A percentile compares a stretch with the other conserved stretches of the same genome.
Conservation (phyloP, 2,113 vertebrate species). For the Isurus oxyrinchus region DNA sequence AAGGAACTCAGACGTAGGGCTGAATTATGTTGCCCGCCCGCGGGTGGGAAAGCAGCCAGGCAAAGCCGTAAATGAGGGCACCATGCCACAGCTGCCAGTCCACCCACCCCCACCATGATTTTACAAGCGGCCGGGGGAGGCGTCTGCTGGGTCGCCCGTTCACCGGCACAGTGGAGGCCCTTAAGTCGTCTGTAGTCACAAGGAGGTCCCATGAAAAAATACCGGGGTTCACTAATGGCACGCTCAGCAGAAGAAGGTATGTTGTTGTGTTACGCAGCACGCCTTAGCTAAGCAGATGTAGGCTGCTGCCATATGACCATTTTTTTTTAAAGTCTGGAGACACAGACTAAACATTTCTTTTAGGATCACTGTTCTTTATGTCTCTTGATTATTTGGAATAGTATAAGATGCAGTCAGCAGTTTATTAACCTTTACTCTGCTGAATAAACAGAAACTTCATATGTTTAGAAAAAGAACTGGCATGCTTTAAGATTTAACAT, state of each 20-base stretch:
- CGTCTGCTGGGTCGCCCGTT: too few relatives aligned
- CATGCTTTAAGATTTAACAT: background rate
- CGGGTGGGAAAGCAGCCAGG: too few relatives aligned
- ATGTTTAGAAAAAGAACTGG: background rate
- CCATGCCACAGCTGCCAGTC: too few relatives aligned
- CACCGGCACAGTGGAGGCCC: too few relatives aligned
- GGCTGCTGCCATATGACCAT: background rate
- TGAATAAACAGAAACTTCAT: constrained; percentile 3
- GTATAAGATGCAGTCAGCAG: background rate
- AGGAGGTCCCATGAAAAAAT: background rate
- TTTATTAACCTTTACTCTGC: constrained; percentile 18
- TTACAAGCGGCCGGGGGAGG: too few relatives aligned
- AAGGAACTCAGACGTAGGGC: background rate
- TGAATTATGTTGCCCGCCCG: too few relatives aligned
- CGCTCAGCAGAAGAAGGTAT: background rate
- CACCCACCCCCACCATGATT: too few relatives aligned
- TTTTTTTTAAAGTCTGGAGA: background rate
- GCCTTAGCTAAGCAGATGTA: background rate
- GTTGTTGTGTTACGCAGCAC: background rate
- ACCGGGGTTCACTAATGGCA: background rate
- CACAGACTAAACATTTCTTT: constrained; percentile 28
- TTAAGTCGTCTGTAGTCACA: background rate
- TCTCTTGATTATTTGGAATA: constrained; percentile 1
- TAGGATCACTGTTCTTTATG: background rate
- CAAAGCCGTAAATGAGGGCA: too few relatives aligned